Conservation (phyloP, 2,888 invertebrate genomes). For the Anorthoa munda region DNA sequence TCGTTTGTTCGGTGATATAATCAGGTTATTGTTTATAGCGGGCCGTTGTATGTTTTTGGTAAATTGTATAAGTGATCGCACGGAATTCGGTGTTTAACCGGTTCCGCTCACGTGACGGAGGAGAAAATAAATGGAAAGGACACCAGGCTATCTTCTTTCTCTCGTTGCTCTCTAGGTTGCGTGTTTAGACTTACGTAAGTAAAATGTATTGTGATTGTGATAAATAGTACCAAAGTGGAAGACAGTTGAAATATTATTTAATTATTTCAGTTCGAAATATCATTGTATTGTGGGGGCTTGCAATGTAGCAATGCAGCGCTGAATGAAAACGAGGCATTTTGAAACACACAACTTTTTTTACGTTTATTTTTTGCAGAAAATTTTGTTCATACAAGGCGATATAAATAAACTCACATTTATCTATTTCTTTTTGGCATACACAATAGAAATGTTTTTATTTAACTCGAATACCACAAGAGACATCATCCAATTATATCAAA, state of each 20-base stretch:
- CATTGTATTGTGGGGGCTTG: neutral
- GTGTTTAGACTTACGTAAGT: conserved; percentile 28
- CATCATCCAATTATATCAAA: conserved; percentile 24
- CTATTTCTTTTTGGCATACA: neutral
- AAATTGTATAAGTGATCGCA: conserved; percentile 32
- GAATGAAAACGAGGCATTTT: neutral
- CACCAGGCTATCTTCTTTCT: conserved; percentile 16
- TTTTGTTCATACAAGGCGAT: neutral
- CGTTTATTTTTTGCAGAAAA: neutral
- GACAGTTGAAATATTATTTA: neutral
- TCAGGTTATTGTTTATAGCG: conserved; percentile 43
- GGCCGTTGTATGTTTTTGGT: conserved; percentile 18
- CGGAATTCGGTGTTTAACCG: conserved; percentile 40
- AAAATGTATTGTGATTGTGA: conserved; percentile 11
- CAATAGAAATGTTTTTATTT: conserved; percentile 19
- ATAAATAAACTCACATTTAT: neutral
- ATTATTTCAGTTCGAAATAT: neutral
- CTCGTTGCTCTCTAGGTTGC: conserved; percentile 1
- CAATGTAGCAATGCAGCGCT: neutral
- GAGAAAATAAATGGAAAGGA: conserved; percentile 54
- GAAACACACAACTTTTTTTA: neutral
- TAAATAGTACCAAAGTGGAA: conserved; percentile 16
- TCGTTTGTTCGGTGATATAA: conserved; percentile 42
- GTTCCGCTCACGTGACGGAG: conserved; percentile 36
- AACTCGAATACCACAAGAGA: conserved; percentile 23